Evolutionary conservation across 2,888 invertebrate species (phyloP).

Genomic region (Brenthis ino): DNA sequence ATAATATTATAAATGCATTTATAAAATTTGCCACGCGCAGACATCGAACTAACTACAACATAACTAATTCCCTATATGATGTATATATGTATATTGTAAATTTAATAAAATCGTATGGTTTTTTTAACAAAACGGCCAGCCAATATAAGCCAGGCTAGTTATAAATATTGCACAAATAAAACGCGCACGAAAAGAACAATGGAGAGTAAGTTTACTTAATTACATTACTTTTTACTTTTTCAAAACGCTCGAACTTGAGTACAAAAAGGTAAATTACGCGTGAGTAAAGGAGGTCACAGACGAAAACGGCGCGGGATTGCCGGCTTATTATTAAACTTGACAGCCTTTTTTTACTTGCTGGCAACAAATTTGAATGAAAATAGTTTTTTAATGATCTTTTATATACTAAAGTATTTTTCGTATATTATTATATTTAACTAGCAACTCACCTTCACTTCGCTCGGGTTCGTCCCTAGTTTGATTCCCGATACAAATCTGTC

Average conservation of each 20-base stretch:
- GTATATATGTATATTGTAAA: not conserved
- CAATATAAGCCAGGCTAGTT: slow-evolving; percentile 18
- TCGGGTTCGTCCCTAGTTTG: too few species aligned
- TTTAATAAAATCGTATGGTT: slow-evolving; percentile 6
- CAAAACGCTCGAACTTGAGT: slow-evolving; percentile 48
- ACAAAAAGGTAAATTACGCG: slow-evolving; percentile 67
- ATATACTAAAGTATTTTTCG: not conserved
- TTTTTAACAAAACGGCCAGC: slow-evolving; percentile 13
- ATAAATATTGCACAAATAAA: slow-evolving; percentile 22
- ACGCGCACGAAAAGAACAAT: slow-evolving; percentile 41
- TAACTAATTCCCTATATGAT: too few species aligned
- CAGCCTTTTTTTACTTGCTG: slow-evolving; percentile 55
- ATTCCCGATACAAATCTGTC: too few species aligned
- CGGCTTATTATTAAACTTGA: slow-evolving; percentile 63
- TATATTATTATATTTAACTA: too few species aligned
- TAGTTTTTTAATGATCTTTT: not conserved
- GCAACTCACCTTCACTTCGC: too few species aligned
- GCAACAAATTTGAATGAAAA: slow-evolving; percentile 8
- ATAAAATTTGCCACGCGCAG: too few species aligned
- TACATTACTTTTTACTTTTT: slow-evolving; percentile 70
- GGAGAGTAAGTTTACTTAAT: slow-evolving; percentile 58
- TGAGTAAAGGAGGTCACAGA: slow-evolving; percentile 62
- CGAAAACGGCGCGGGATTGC: slow-evolving; percentile 72
- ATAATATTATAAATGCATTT: too few species aligned
- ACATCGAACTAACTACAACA: too few species aligned